Percentiles rank a stretch among this genome's conserved stretches.
phyloP scores from a whole-genome alignment of 1,140 invertebrate species.

The Apis florea region DNA sequence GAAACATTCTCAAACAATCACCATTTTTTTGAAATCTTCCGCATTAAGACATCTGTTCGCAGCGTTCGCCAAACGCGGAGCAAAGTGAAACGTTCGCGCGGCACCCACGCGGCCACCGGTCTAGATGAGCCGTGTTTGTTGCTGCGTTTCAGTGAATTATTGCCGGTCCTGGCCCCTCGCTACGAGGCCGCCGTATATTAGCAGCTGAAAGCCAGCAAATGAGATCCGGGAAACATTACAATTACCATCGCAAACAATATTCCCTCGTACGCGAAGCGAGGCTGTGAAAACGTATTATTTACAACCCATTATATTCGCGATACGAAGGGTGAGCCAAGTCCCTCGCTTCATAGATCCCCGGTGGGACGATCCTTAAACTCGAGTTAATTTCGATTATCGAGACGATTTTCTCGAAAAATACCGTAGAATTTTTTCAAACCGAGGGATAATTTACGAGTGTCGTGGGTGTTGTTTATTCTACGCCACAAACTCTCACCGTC shows the following conservation, averaged over 20 bases:
- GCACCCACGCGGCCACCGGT: conserved; percentile 69
- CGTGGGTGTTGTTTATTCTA: not conserved
- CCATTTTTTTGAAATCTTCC: too few species aligned
- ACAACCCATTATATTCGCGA: conserved; percentile 66
- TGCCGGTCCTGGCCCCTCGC: conserved; percentile 56
- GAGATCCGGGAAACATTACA: conserved; percentile 75
- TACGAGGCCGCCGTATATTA: conserved; percentile 70
- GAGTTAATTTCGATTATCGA: too few species aligned
- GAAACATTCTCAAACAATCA: too few species aligned
- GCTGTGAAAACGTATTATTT: conserved; percentile 68
- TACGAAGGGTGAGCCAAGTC: conserved; percentile 25
- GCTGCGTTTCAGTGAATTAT: conserved; percentile 73
- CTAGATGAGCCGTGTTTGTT: conserved; percentile 73
- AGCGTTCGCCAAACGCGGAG: not conserved
- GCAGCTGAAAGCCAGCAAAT: conserved; percentile 73
- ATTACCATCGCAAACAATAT: conserved; percentile 75
- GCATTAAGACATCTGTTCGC: too few species aligned
- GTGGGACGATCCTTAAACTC: not conserved
- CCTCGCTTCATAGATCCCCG: not conserved
- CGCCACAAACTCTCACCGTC: too few species aligned
- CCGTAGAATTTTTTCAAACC: too few species aligned
- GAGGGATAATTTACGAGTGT: too few species aligned
- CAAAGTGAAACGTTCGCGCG: conserved; percentile 68
- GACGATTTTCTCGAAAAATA: too few species aligned
- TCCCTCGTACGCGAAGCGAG: conserved; percentile 43